Evolutionary conservation across 2,888 invertebrate species (phyloP).

Genomic region (Troglohyphantes excavatus): DNA sequence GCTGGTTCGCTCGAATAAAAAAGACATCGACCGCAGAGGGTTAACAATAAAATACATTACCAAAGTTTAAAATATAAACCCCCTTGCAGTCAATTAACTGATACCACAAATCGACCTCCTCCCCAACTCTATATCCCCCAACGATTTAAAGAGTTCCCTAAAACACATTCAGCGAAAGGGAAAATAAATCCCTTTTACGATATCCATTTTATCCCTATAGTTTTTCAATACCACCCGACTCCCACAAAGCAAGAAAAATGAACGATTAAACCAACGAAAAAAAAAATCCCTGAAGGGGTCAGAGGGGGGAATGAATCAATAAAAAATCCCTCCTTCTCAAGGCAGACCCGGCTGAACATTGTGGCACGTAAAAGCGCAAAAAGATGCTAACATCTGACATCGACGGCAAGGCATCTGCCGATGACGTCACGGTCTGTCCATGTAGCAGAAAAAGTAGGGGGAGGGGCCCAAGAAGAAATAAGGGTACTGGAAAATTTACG

Average conservation of each 20-base stretch:
- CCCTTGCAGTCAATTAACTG: too few relatives aligned
- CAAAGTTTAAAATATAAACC: too few relatives aligned
- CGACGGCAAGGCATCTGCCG: slow-evolving; percentile 22
- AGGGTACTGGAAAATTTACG: slow-evolving; percentile 60
- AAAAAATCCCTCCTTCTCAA: not conserved
- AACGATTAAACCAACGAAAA: not conserved
- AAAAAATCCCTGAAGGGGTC: not conserved
- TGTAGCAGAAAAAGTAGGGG: not conserved
- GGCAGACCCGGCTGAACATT: not conserved
- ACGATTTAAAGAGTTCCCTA: too few relatives aligned
- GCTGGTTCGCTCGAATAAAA: too few relatives aligned
- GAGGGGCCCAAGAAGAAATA: not conserved
- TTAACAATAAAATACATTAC: too few relatives aligned
- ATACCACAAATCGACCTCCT: too few relatives aligned
- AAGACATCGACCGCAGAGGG: too few relatives aligned
- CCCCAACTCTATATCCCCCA: too few relatives aligned
- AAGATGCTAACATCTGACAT: slow-evolving; percentile 48
- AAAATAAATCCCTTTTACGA: not conserved
- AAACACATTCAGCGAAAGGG: not conserved
- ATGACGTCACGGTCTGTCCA: slow-evolving; percentile 61
- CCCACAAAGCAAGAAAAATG: slow-evolving; percentile 4
- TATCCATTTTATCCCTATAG: slow-evolving; percentile 8
- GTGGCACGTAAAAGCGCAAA: slow-evolving; percentile 36
- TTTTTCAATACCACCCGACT: slow-evolving; percentile 1
- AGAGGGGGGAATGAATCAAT: not conserved